Evolutionary conservation across 2,797 vertebrate genomes (phyloP).

Genomic region (Myioborus melanocephalus): DNA sequence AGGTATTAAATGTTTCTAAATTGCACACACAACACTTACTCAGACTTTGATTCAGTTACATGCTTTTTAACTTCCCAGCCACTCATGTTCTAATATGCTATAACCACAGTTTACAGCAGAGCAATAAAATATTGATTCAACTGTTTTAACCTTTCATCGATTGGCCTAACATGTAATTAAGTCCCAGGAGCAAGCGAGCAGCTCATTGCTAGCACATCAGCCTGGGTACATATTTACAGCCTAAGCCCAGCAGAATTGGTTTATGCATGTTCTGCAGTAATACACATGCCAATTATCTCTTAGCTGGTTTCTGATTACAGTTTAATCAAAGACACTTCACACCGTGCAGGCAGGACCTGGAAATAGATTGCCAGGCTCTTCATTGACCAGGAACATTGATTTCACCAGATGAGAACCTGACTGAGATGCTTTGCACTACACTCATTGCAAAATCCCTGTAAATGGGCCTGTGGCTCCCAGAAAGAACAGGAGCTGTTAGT

Average conservation of each 20-base stretch:
- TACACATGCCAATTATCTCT: neutral
- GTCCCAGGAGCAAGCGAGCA: neutral
- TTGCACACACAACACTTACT: neutral
- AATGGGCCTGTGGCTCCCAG: neutral
- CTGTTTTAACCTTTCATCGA: constrained; percentile 49
- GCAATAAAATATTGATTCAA: constrained; percentile 54
- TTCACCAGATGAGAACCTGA: neutral
- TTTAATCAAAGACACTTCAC: neutral
- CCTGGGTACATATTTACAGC: neutral
- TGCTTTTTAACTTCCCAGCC: constrained; percentile 47
- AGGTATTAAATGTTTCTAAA: constrained; percentile 41
- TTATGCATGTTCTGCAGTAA: neutral
- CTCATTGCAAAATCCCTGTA: neutral
- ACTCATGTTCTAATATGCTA: neutral
- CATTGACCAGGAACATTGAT: neutral
- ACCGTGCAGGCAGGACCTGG: neutral
- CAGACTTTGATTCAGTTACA: constrained; percentile 36
- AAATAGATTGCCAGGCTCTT: neutral
- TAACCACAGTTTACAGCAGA: constrained; percentile 35
- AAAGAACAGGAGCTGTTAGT: neutral
- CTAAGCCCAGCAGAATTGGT: neutral
- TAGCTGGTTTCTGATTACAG: neutral
- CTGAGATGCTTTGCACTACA: neutral
- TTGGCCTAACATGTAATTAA: constrained; percentile 16
- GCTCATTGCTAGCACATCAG: neutral